Conservation (phyloP, 2,797 vertebrate genomes). For the Avahi laniger region DNA sequence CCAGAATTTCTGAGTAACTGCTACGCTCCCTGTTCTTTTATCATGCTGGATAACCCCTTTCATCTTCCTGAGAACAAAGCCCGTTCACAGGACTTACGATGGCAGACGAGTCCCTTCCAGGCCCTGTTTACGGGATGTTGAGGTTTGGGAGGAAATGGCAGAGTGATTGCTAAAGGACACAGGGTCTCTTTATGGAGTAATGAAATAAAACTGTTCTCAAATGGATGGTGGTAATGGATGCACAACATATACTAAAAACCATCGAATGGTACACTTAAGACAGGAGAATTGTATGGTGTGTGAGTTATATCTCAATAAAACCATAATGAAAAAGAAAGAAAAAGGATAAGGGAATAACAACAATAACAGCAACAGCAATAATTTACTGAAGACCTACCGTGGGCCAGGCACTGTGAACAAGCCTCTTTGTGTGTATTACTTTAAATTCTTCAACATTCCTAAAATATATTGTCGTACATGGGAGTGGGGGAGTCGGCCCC, state of each 20-base stretch:
- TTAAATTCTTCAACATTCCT: not conserved
- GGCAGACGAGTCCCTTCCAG: not conserved
- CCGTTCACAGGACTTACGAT: not conserved
- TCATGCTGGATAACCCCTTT: not conserved
- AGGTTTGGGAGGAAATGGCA: not conserved
- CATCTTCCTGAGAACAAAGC: not conserved
- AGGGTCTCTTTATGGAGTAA: not conserved
- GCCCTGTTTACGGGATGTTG: not conserved
- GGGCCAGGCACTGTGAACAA: not conserved
- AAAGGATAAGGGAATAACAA: not conserved
- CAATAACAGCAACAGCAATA: not conserved
- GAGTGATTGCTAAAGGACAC: not conserved
- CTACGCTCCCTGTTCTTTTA: not conserved
- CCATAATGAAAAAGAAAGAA: not conserved
- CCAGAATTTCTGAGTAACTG: not conserved
- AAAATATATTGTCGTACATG: not conserved
- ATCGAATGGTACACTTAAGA: not conserved
- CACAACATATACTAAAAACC: not conserved
- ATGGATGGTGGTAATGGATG: not conserved
- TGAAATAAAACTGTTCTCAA: not conserved
- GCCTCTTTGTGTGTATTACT: not conserved
- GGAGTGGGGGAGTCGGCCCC: not conserved
- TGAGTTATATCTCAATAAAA: not conserved
- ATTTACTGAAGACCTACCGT: not conserved
- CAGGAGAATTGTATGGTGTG: not conserved